Evolutionary conservation across 2,797 vertebrate species (phyloP).

Genomic region (Sebastolobus altivelis): DNA sequence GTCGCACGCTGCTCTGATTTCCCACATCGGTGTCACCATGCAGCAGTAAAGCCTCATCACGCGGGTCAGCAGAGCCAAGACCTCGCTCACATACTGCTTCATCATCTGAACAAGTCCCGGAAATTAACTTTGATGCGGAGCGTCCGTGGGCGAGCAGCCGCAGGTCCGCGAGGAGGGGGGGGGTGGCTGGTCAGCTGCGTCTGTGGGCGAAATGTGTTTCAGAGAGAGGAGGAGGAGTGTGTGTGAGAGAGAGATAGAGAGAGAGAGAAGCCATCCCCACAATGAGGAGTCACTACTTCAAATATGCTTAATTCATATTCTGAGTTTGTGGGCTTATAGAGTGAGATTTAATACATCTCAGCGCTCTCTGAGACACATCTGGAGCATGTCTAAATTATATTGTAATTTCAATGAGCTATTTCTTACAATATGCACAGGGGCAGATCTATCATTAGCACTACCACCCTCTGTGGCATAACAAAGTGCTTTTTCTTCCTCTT

Average conservation of each 20-base stretch:
- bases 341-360: slow-evolving; percentile 59
- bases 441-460: slow-evolving; percentile 51
- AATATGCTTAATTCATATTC: slow-evolving; percentile 60
- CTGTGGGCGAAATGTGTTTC: slow-evolving; percentile 59
- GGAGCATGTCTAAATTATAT: slow-evolving; percentile 64
- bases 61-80: slow-evolving; percentile 61
- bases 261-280: slow-evolving; percentile 42
- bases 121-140: slow-evolving; percentile 67
- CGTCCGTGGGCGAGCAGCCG: slow-evolving; percentile 49
- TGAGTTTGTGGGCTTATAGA: slow-evolving; percentile 36
- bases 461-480: background rate
- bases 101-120: slow-evolving; percentile 60
- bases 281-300: slow-evolving; percentile 45
- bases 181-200: slow-evolving; percentile 53
- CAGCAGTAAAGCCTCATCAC: slow-evolving; percentile 61
- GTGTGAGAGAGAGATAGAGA: background rate
- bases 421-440: slow-evolving; percentile 39
- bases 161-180: slow-evolving; percentile 18
- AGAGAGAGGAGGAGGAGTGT: slow-evolving; percentile 34
- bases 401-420: slow-evolving; percentile 65
- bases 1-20: slow-evolving; percentile 3
- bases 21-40: slow-evolving; percentile 31
- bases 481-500: slow-evolving; percentile 15
- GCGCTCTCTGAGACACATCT: slow-evolving; percentile 61
- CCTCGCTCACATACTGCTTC: slow-evolving; percentile 47